Percentiles rank a stretch among this genome's conserved stretches.
These are phyloP conservation scores for Solea senegalensis DNA, from an alignment of 2,113 vertebrate species.

Conservation along the genomic window DNA sequence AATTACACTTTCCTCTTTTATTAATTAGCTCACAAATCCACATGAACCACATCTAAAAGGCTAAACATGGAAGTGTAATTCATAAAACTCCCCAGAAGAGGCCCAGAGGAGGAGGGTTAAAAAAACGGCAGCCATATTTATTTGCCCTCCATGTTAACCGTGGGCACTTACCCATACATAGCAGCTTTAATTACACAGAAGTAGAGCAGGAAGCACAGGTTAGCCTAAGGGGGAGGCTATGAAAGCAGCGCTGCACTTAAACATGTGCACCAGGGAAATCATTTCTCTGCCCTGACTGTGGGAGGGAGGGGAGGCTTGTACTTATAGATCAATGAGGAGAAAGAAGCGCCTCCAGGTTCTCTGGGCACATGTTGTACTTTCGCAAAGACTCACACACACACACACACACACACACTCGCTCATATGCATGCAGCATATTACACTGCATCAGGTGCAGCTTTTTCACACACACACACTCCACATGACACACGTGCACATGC, in stretches of 20 bases:
- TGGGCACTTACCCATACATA: slow-evolving; percentile 73
- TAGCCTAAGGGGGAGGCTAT: slow-evolving; percentile 66
- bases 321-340: slow-evolving; percentile 75
- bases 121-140: slow-evolving; percentile 53
- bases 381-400: slow-evolving; percentile 41
- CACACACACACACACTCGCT: slow-evolving; percentile 24
- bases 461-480: slow-evolving; percentile 2
- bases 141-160: slow-evolving; percentile 71
- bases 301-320: slow-evolving; percentile 65
- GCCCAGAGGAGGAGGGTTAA: slow-evolving; percentile 48
- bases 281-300: slow-evolving; percentile 65
- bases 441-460: slow-evolving; percentile 13
- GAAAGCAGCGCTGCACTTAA: slow-evolving; percentile 61
- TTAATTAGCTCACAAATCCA: slow-evolving; percentile 59
- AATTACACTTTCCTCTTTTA: slow-evolving; percentile 45
- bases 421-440: slow-evolving; percentile 7
- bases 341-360: slow-evolving; percentile 59
- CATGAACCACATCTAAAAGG: slow-evolving; percentile 48
- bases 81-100: slow-evolving; percentile 58
- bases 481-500: slow-evolving; percentile 22
- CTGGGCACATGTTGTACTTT: slow-evolving; percentile 52
- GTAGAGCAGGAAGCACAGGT: slow-evolving; percentile 72
- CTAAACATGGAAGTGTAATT: slow-evolving; percentile 61
- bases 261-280: slow-evolving; percentile 75
- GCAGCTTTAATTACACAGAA: slow-evolving; percentile 78